These are phyloP conservation scores for Harmothoe impar DNA, from an alignment of 2,888 invertebrate species.

Conservation along the genomic window DNA sequence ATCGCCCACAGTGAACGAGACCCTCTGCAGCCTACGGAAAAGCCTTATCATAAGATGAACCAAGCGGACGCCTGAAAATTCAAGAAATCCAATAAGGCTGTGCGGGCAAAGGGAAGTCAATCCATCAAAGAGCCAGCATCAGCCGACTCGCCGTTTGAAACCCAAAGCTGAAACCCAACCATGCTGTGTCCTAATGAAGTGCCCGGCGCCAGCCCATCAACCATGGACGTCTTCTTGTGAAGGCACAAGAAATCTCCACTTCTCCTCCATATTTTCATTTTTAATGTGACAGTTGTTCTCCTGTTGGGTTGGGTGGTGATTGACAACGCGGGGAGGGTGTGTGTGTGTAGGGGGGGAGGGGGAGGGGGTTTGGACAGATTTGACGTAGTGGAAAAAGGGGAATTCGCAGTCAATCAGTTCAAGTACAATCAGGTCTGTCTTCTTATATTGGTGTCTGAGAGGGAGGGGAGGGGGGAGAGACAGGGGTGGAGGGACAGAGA, in stretches of 20 bases:
- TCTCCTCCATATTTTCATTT: conserved; percentile 31
- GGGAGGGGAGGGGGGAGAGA: not conserved
- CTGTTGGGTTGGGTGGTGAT: not conserved
- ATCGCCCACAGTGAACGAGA: too few species aligned
- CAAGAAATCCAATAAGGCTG: conserved; percentile 5
- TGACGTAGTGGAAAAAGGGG: not conserved
- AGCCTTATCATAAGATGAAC: not conserved
- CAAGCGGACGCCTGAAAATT: not conserved
- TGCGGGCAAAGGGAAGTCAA: not conserved
- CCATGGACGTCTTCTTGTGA: not conserved
- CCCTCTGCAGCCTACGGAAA: too few species aligned
- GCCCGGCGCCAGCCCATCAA: not conserved
- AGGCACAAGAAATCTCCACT: not conserved
- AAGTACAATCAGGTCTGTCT: not conserved
- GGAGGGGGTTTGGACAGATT: not conserved
- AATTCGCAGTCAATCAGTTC: not conserved
- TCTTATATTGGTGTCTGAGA: too few species aligned
- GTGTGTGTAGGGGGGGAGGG: not conserved
- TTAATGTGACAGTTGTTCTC: conserved; percentile 34
- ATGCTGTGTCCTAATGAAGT: not conserved
- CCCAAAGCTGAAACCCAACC: conserved; percentile 3
- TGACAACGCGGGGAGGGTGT: conserved; percentile 30
- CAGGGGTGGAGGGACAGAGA: not conserved
- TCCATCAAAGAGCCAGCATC: not conserved
- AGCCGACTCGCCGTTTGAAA: not conserved